Percentiles rank a stretch among this genome's conserved stretches.
phyloP scores from a whole-genome alignment of 2,888 invertebrate species.

The Caenorhabditis sp. region DNA sequence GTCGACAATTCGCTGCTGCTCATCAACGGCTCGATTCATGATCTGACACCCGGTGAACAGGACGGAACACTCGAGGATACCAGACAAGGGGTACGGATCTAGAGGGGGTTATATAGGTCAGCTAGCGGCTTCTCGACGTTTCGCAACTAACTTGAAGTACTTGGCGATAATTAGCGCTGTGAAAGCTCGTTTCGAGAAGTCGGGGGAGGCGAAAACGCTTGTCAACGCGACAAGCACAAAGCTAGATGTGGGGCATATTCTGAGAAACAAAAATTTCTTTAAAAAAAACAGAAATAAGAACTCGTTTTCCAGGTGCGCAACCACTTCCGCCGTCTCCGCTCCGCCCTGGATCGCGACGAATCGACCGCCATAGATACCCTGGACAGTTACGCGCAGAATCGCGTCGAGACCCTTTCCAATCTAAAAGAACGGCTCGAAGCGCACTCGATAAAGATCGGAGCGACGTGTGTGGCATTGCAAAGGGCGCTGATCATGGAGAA shows the following conservation, averaged over 20 bases:
- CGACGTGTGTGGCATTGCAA: constrained; percentile 40
- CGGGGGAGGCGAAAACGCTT: too few relatives aligned
- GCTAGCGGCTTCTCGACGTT: too few relatives aligned
- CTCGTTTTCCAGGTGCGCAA: constrained; percentile 29
- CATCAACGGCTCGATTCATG: constrained; percentile 36
- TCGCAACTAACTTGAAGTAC: too few relatives aligned
- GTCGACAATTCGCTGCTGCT: constrained; percentile 7
- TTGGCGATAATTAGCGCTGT: too few relatives aligned
- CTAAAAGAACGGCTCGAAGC: constrained; percentile 42
- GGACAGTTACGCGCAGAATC: constrained; percentile 17
- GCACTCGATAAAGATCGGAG: constrained; percentile 28
- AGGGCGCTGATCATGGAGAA: constrained; percentile 43
- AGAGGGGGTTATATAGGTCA: too few relatives aligned
- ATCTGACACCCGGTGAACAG: constrained; percentile 32
- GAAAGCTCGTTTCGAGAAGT: too few relatives aligned
- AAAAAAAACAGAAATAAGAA: too few relatives aligned
- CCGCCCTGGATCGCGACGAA: constrained; percentile 35
- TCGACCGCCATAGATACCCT: constrained; percentile 21
- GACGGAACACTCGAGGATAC: constrained; percentile 46
- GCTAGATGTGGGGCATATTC: too few relatives aligned
- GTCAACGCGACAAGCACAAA: too few relatives aligned
- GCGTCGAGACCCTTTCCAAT: constrained; percentile 13
- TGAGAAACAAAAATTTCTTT: too few relatives aligned
- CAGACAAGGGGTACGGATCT: constrained; percentile 17
- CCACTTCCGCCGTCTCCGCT: constrained; percentile 46